These are phyloP conservation scores for Varanus komodoensis DNA, from an alignment of 2,113 vertebrate genomes.

Conservation along the genomic window DNA sequence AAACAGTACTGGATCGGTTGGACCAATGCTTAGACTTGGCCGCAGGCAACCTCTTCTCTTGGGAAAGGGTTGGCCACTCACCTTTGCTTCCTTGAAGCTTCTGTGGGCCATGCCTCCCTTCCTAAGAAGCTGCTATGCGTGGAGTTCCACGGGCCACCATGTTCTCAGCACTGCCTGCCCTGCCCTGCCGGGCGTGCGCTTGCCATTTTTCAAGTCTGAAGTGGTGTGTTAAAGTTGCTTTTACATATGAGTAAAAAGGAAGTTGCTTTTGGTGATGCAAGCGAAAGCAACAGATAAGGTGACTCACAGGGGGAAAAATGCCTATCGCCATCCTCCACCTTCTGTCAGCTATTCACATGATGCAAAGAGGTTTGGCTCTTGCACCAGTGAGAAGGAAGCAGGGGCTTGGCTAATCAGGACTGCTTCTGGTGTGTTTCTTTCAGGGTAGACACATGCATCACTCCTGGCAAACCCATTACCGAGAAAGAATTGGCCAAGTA, in stretches of 20 bases:
- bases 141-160: too few relatives aligned
- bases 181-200: neutral
- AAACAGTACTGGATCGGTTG: neutral
- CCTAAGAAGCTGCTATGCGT: neutral
- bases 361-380: neutral
- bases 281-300: neutral
- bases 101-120: neutral
- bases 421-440: neutral
- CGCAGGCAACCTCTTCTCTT: neutral
- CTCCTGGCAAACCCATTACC: neutral
- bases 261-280: slow-evolving; percentile 18
- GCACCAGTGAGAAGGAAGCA: neutral
- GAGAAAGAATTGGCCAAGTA: neutral
- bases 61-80: neutral
- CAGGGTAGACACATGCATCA: too few relatives aligned
- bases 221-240: neutral
- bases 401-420: neutral
- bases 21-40: neutral
- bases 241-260: neutral
- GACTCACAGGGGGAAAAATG: neutral
- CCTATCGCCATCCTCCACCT: too few relatives aligned
- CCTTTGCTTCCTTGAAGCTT: neutral
- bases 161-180: neutral
- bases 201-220: neutral
- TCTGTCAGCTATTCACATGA: neutral